Conservation (phyloP, 35 echinoderm and acorn worm species). For the Apostichopus parvimensis region DNA sequence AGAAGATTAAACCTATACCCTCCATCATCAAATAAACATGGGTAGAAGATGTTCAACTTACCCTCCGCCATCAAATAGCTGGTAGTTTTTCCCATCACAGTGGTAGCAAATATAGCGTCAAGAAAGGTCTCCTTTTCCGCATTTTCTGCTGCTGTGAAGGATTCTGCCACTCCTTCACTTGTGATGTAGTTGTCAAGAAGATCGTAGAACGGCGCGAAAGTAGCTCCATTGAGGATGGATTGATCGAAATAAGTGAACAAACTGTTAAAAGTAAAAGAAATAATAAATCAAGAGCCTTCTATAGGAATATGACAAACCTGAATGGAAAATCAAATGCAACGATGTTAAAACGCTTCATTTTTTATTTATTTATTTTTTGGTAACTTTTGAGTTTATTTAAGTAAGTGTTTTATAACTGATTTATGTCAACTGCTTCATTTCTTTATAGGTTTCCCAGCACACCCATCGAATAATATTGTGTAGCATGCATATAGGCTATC, state of each 20-base stretch:
- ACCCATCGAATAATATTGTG: too few relatives aligned
- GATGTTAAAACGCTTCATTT: too few relatives aligned
- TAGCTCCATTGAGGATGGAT: conserved; percentile 32
- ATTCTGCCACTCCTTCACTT: conserved; percentile 48
- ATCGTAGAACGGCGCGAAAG: background rate
- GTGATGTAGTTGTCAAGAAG: conserved; percentile 70
- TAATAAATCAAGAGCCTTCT: background rate
- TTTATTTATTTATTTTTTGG: too few relatives aligned
- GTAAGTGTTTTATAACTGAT: too few relatives aligned
- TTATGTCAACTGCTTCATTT: too few relatives aligned
- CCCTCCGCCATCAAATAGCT: conserved; percentile 49
- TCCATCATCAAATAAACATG: background rate
- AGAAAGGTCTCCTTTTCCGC: conserved; percentile 47
- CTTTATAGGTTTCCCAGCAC: too few relatives aligned
- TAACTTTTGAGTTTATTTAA: too few relatives aligned
- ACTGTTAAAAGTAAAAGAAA: conserved; percentile 5
- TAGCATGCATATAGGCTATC: too few relatives aligned
- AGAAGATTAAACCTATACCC: background rate
- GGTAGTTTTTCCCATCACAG: conserved; percentile 43
- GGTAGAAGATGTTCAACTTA: conserved; percentile 11
- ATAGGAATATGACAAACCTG: background rate
- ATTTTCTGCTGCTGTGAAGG: conserved; percentile 42
- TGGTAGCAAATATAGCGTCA: conserved; percentile 50
- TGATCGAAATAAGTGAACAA: conserved; percentile 45
- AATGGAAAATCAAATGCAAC: background rate